Conservation (phyloP, 2,888 invertebrate species). For the Gortyna flavago region DNA sequence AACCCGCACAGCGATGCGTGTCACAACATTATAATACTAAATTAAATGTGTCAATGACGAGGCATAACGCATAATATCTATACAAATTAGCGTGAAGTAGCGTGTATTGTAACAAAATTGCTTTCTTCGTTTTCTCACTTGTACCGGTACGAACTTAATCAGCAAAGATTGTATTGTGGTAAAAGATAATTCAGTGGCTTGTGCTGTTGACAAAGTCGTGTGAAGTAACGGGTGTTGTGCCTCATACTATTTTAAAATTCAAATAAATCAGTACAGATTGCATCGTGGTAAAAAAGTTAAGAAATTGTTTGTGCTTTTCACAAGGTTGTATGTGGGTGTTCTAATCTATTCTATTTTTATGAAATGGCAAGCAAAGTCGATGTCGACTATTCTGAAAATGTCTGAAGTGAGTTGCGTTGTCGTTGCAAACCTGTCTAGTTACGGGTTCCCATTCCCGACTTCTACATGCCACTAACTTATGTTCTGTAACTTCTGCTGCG, state of each 20-base stretch:
- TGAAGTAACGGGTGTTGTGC: too few relatives aligned
- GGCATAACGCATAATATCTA: too few relatives aligned
- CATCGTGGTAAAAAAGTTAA: too few relatives aligned
- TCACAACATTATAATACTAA: background rate
- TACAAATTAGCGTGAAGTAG: background rate
- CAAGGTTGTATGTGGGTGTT: too few relatives aligned
- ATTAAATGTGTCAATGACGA: too few relatives aligned
- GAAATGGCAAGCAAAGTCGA: background rate
- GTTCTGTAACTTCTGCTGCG: conserved; percentile 19
- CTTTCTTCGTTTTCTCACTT: background rate
- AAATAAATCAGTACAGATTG: too few relatives aligned
- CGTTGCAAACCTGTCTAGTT: conserved; percentile 13
- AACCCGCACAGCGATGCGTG: background rate
- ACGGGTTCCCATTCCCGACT: background rate
- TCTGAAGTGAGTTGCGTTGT: background rate
- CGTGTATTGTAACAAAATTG: background rate
- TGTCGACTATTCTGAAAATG: background rate
- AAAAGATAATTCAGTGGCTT: too few relatives aligned
- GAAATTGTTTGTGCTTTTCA: too few relatives aligned
- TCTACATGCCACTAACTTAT: conserved; percentile 11
- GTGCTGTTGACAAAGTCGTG: too few relatives aligned
- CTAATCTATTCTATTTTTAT: background rate
- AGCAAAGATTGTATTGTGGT: too few relatives aligned
- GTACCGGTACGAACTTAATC: too few relatives aligned
- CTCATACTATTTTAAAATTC: too few relatives aligned